Conservation (phyloP, 2,113 vertebrate species). For the Macroglossus sobrinus region DNA sequence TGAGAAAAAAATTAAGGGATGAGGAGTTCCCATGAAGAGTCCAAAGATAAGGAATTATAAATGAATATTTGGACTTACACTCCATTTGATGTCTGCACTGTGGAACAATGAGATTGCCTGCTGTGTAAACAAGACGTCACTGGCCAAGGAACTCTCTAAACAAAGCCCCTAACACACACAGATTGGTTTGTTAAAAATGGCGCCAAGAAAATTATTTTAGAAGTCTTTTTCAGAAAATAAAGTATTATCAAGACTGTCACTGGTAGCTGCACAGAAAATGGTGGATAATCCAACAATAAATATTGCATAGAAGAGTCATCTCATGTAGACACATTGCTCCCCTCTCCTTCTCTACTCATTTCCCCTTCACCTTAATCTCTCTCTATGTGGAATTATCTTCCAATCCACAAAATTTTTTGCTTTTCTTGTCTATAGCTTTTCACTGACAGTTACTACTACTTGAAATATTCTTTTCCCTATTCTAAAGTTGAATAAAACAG, state of each 20-base stretch:
- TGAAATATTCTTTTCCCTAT: not conserved
- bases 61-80: not conserved
- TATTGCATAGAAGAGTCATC: not conserved
- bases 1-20: not conserved
- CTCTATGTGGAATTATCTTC: not conserved
- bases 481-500: not conserved
- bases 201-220: not conserved
- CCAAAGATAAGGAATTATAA: not conserved
- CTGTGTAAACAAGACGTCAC: not conserved
- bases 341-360: not conserved
- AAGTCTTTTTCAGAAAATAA: not conserved
- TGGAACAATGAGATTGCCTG: not conserved
- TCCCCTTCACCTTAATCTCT: not conserved
- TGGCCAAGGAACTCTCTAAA: not conserved
- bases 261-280: not conserved
- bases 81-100: not conserved
- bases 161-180: not conserved
- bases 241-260: not conserved
- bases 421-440: not conserved
- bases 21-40: not conserved
- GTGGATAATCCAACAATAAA: not conserved
- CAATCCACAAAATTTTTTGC: not conserved
- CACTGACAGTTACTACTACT: not conserved
- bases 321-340: not conserved
- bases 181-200: not conserved